Percentiles rank a stretch among this genome's conserved stretches.
Conservation (phyloP, 2,888 invertebrate genomes). For the Euproctis similis region DNA sequence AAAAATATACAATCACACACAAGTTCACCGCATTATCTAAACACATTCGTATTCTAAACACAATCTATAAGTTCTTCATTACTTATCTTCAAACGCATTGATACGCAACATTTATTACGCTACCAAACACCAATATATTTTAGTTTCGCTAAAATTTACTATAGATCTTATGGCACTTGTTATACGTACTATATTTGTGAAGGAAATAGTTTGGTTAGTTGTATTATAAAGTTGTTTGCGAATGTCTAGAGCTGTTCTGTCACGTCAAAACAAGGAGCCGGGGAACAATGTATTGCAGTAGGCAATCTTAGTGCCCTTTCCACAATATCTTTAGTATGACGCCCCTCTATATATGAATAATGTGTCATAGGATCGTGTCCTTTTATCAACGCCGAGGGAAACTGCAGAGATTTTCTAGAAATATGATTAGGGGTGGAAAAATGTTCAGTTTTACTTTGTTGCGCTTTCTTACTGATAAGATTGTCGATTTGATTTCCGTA, state of each 20-base stretch:
- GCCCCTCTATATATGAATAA: constrained; percentile 73
- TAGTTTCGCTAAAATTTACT: constrained; percentile 4
- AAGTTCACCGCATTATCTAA: constrained; percentile 33
- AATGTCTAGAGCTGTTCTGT: constrained; percentile 63
- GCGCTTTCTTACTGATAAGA: too few relatives aligned
- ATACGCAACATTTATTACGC: constrained; percentile 72
- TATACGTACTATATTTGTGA: constrained; percentile 18
- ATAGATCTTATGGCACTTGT: constrained; percentile 7
- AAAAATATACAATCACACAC: constrained; percentile 12
- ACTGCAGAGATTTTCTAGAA: constrained; percentile 39
- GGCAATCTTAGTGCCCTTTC: constrained; percentile 75
- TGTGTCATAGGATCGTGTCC: constrained; percentile 68
- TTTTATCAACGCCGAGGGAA: constrained; percentile 59
- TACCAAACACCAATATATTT: constrained; percentile 32
- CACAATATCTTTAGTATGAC: constrained; percentile 71
- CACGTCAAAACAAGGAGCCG: constrained; percentile 72
- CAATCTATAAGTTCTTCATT: constrained; percentile 66
- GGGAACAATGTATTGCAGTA: constrained; percentile 68
- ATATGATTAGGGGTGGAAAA: constrained; percentile 23
- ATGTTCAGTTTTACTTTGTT: too few relatives aligned
- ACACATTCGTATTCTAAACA: constrained; percentile 51
- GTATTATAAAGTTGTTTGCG: constrained; percentile 34
- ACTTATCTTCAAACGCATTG: constrained; percentile 74
- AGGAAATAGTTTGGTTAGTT: constrained; percentile 1
- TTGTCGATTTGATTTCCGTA: too few relatives aligned